Evolutionary conservation across 2,113 vertebrate genomes (phyloP).

Genomic region (Bos javanicus): DNA sequence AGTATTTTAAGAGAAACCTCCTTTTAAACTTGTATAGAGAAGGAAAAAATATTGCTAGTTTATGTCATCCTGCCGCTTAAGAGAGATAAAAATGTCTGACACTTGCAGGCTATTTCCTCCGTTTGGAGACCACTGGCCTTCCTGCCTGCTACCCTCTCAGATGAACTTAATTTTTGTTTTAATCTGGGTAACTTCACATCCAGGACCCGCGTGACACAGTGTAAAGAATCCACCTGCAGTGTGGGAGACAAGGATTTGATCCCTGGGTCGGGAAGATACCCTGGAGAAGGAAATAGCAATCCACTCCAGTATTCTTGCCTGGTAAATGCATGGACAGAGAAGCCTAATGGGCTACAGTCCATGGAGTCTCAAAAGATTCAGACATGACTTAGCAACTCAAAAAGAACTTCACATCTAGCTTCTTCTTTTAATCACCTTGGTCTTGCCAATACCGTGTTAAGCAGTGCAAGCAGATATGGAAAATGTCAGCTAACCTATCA

Average conservation of each 20-base stretch:
- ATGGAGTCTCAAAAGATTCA: background rate
- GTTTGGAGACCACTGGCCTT: too few species aligned
- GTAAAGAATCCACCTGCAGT: background rate
- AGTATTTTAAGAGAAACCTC: too few species aligned
- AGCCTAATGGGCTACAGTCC: background rate
- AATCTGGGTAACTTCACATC: background rate
- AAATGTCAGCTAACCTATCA: background rate
- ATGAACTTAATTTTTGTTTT: background rate
- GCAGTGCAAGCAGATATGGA: background rate
- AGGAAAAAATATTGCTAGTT: too few species aligned
- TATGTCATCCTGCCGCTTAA: too few species aligned
- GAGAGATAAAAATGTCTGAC: too few species aligned
- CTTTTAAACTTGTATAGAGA: too few species aligned
- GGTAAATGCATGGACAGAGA: background rate
- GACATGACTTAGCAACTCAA: background rate
- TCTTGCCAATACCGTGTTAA: background rate
- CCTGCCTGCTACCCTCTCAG: too few species aligned
- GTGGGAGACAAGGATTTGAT: rapidly evolving
- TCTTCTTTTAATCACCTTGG: background rate
- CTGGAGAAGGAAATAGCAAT: background rate
- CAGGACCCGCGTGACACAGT: background rate
- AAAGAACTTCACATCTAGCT: background rate
- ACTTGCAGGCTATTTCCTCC: too few species aligned
- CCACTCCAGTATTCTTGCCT: background rate
- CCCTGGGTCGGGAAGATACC: background rate